Percentiles rank a stretch among this genome's conserved stretches.
phyloP scores from a whole-genome alignment of 2,888 invertebrate genomes.

The Pseudococcus longispinus region DNA sequence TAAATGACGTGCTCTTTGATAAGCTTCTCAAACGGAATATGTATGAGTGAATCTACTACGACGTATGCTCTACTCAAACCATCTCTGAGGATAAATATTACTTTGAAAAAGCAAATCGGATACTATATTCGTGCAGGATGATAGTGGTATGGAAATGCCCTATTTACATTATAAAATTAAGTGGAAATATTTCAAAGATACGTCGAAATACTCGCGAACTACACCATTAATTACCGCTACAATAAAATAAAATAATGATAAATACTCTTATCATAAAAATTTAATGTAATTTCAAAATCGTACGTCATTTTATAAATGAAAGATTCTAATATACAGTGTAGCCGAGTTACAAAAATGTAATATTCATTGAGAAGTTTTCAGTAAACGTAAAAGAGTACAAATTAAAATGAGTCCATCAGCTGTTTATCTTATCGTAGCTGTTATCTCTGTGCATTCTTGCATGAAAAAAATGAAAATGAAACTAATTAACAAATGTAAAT shows the following conservation, averaged over 20 bases:
- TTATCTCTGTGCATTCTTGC: background rate
- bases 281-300: background rate
- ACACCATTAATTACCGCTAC: background rate
- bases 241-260: background rate
- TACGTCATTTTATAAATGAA: background rate
- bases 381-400: background rate
- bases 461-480: background rate
- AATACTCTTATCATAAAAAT: background rate
- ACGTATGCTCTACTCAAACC: background rate
- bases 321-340: background rate
- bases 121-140: background rate
- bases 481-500: background rate
- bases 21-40: background rate
- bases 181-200: background rate
- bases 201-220: background rate
- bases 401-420: background rate
- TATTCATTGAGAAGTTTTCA: background rate
- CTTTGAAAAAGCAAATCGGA: background rate
- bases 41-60: background rate
- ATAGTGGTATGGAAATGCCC: background rate
- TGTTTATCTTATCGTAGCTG: background rate
- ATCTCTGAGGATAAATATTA: background rate
- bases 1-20: background rate
- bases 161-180: background rate
- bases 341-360: background rate